Conservation (phyloP, 1,140 invertebrate species). For the Drosophila bipectinata region DNA sequence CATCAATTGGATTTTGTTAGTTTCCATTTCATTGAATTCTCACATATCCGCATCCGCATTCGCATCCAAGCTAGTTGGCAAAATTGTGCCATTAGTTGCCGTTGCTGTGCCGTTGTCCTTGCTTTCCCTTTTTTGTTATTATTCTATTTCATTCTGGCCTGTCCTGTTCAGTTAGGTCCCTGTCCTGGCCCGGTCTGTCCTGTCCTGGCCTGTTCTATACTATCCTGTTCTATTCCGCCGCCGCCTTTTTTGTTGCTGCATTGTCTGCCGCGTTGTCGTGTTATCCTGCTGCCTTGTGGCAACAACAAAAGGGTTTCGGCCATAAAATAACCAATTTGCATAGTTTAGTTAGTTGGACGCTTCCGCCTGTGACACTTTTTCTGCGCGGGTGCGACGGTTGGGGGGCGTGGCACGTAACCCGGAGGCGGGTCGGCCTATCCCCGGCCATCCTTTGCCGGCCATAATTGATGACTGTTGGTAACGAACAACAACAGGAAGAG, state of each 20-base stretch:
- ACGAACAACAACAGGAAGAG: slow-evolving; percentile 56
- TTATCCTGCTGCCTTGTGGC: slow-evolving; percentile 38
- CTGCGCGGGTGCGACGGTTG: slow-evolving; percentile 5
- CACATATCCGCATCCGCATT: slow-evolving; percentile 68
- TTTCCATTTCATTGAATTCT: slow-evolving; percentile 83
- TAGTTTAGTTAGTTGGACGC: slow-evolving; percentile 81
- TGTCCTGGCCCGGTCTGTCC: slow-evolving; percentile 20
- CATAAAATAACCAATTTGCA: slow-evolving; percentile 82
- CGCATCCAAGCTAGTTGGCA: slow-evolving; percentile 62
- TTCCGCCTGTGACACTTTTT: slow-evolving; percentile 72
- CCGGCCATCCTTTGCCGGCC: slow-evolving; percentile 33
- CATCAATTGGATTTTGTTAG: slow-evolving; percentile 81
- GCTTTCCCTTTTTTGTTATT: slow-evolving; percentile 44
- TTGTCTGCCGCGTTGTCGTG: slow-evolving; percentile 53
- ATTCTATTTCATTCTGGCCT: slow-evolving; percentile 10
- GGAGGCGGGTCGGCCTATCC: slow-evolving; percentile 33
- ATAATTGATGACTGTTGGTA: slow-evolving; percentile 79
- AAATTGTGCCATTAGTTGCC: slow-evolving; percentile 78
- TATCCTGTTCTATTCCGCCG: slow-evolving; percentile 30
- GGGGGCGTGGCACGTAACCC: slow-evolving; percentile 37
- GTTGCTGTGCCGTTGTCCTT: slow-evolving; percentile 63
- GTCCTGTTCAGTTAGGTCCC: slow-evolving; percentile 15
- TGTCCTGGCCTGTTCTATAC: background rate
- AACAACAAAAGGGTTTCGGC: slow-evolving; percentile 63
- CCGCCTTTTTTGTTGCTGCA: slow-evolving; percentile 33